A percentile compares a stretch with the other conserved stretches of the same genome.
phyloP scores from a whole-genome alignment of 2,888 invertebrate genomes.

The Osmoderma eremita region DNA sequence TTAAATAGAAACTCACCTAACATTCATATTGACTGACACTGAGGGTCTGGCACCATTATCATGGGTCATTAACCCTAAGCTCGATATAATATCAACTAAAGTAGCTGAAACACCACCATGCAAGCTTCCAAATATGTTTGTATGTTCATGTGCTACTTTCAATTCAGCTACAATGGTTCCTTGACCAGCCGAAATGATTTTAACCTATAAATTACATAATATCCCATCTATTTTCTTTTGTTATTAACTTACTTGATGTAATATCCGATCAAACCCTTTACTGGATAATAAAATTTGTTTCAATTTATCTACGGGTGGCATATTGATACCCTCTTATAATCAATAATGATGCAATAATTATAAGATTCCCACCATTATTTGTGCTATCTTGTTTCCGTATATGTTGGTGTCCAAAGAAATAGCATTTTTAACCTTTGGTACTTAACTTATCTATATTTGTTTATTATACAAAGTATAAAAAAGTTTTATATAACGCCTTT shows the following conservation, averaged over 20 bases:
- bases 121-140: slow-evolving; percentile 78
- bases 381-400: too few relatives aligned
- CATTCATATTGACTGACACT: slow-evolving; percentile 84
- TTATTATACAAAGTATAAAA: too few relatives aligned
- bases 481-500: too few relatives aligned
- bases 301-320: slow-evolving; percentile 17
- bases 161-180: slow-evolving; percentile 82
- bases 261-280: slow-evolving; percentile 19
- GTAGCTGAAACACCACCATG: slow-evolving; percentile 90
- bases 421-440: too few relatives aligned
- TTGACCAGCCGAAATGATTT: slow-evolving; percentile 68
- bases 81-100: slow-evolving; percentile 80
- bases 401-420: too few relatives aligned
- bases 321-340: neutral
- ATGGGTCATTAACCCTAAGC: slow-evolving; percentile 73
- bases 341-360: too few relatives aligned
- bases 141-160: slow-evolving; percentile 76
- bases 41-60: slow-evolving; percentile 65
- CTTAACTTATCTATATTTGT: too few relatives aligned
- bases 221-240: neutral
- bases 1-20: slow-evolving; percentile 70
- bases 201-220: slow-evolving; percentile 51
- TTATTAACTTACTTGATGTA: slow-evolving; percentile 26
- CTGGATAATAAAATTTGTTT: slow-evolving; percentile 1
- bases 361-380: too few relatives aligned